Evolutionary conservation across 2,888 invertebrate species (phyloP).

Genomic region (Hydraecia micacea): DNA sequence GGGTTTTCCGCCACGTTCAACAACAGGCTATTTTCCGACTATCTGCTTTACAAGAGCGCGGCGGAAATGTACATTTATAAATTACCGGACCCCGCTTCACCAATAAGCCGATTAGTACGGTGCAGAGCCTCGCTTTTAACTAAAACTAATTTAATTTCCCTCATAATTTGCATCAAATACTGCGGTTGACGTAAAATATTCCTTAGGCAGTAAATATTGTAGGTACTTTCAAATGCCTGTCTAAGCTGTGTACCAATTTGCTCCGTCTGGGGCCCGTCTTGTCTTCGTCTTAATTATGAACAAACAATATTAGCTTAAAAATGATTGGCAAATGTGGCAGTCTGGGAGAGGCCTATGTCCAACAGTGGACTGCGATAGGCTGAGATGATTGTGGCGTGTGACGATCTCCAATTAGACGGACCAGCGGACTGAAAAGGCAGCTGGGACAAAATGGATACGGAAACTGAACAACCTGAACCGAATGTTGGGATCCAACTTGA

Average conservation of each 20-base stretch:
- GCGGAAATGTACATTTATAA: conserved; percentile 1
- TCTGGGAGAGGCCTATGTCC: neutral
- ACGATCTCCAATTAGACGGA: neutral
- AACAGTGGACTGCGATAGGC: no score
- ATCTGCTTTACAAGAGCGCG: neutral
- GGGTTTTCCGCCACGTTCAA: no score
- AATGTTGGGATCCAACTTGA: neutral
- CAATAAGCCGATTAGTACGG: conserved; percentile 1
- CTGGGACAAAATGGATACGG: neutral
- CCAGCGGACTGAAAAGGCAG: neutral
- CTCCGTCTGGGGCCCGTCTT: neutral
- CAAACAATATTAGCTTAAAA: neutral
- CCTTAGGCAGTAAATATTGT: conserved; percentile 13
- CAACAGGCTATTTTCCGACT: conserved; percentile 9
- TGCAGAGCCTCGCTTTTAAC: neutral
- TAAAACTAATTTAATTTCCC: neutral
- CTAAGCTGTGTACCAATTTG: neutral
- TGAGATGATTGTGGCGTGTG: neutral
- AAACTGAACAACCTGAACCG: no score
- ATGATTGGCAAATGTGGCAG: neutral
- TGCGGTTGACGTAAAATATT: neutral
- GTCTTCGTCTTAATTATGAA: neutral
- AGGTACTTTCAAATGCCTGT: neutral
- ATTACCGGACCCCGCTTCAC: neutral
- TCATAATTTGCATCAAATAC: neutral